A percentile compares a stretch with the other conserved stretches of the same genome.
Evolutionary conservation across 2,113 vertebrate species (phyloP).

Genomic region (Corvus cornix): DNA sequence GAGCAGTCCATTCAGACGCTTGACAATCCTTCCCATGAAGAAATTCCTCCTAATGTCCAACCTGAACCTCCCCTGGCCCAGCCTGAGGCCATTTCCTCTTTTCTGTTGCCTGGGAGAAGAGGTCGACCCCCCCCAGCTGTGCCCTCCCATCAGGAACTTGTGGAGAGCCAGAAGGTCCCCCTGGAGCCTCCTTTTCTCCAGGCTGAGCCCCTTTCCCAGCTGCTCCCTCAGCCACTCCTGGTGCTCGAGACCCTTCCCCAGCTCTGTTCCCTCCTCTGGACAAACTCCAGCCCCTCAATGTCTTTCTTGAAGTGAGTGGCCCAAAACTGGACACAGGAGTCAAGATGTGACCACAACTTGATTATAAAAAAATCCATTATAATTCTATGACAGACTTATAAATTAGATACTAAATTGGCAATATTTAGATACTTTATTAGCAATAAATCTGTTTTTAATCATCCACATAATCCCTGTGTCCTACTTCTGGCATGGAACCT

Average conservation of each 20-base stretch:
- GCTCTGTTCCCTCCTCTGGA: neutral
- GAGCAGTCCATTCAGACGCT: neutral
- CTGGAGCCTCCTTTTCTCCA: neutral
- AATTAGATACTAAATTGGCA: neutral
- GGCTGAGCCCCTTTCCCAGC: neutral
- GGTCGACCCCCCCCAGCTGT: accelerated
- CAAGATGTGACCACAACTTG: neutral
- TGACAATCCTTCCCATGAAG: neutral
- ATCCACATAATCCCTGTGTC: neutral
- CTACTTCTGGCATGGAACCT: neutral
- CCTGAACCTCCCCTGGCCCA: neutral
- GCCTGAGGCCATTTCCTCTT: neutral
- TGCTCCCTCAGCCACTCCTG: neutral
- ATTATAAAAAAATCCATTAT: neutral
- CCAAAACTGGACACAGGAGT: neutral
- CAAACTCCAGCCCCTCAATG: accelerated
- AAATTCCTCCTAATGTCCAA: neutral
- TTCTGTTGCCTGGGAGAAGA: neutral
- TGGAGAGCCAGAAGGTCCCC: neutral
- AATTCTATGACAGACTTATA: neutral
- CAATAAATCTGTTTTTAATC: neutral
- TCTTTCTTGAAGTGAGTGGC: neutral
- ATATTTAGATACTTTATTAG: neutral
- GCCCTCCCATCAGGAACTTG: neutral
- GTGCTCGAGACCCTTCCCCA: neutral